Conservation (phyloP, 2,797 vertebrate genomes). For the Channallabes apus region DNA sequence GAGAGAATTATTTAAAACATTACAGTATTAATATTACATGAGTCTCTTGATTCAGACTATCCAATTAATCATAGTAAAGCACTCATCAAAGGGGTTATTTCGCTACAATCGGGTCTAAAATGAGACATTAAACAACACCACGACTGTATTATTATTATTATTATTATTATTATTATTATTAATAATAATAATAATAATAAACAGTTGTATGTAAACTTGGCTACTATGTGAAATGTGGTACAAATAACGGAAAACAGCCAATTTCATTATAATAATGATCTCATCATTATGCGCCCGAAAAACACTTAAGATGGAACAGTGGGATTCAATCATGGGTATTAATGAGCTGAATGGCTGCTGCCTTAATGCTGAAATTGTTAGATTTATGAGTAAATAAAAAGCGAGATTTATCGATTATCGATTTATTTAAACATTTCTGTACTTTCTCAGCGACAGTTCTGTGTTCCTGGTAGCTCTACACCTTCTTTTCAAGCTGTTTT, state of each 20-base stretch:
- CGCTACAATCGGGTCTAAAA: background rate
- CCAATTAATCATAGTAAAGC: conserved; percentile 16
- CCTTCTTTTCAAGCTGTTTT: background rate
- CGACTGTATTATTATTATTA: too few relatives aligned
- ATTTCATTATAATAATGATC: conserved; percentile 1
- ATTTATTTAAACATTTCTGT: background rate
- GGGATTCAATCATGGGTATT: conserved; percentile 14
- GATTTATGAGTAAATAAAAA: background rate
- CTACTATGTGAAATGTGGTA: background rate
- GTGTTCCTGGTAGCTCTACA: background rate
- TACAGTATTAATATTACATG: conserved; percentile 76
- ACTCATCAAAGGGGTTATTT: conserved; percentile 14
- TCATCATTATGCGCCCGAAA: conserved; percentile 17
- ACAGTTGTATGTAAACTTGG: background rate
- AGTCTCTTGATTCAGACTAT: conserved; percentile 15
- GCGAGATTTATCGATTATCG: background rate
- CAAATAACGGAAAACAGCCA: background rate
- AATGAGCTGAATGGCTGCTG: conserved; percentile 12
- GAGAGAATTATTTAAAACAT: conserved; percentile 71
- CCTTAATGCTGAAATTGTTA: background rate
- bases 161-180: too few relatives aligned
- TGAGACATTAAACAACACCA: background rate
- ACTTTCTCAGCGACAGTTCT: background rate
- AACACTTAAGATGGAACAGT: background rate
- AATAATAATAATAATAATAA: too few relatives aligned